Evolutionary conservation across 2,888 invertebrate genomes (phyloP), one percentile per base, ranked within the genome.

Genomic region (Pammene fasciana): DNA sequence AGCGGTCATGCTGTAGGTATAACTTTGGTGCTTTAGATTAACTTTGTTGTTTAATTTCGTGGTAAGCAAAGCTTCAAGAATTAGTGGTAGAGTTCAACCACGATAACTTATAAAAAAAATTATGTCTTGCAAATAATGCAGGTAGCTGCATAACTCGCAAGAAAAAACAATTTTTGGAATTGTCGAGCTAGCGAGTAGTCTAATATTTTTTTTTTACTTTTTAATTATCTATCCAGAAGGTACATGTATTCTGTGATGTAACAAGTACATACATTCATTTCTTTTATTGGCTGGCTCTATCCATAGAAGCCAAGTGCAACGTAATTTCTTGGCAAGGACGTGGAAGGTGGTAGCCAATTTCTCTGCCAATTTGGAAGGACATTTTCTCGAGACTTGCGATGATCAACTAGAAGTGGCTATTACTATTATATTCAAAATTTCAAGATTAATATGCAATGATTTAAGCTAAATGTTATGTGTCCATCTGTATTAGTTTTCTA

Each of bases 271-370:
- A 18, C 61, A 36, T 52, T 52, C 41, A 50, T 62, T 62, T n/a
- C 50, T 41, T 62, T 38, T 62, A 62, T 61, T 36, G 50, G 11
- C 45, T 45, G n/a, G 10, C 38, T 50, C 41, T 50, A 50, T 11
- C 50, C n/a, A 34, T 14, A 61, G 61, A 18, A 62, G 62, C 62
- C 62, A 62, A 52, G 13, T 52, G 41, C 34, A 10, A 41, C 50
- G 62, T 52, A 62, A 62, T 62, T 62, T 62, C 50, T 62, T 62
- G 62, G 62, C 62, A 62, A 61, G 62, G 41, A 36, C 8, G 50
- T 38, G 38, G 48, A 48, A 50, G 41, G 43, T 9, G 9, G 11
- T 8, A 41, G 38, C 48, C 62, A 62, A 62, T 62, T 62, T 62
- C 50, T 62, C 18, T 16, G 16, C 48, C 48, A 38, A 41, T 62